phyloP scores from a whole-genome alignment of 2,113 vertebrate species.

The Urocitellus parryii region DNA sequence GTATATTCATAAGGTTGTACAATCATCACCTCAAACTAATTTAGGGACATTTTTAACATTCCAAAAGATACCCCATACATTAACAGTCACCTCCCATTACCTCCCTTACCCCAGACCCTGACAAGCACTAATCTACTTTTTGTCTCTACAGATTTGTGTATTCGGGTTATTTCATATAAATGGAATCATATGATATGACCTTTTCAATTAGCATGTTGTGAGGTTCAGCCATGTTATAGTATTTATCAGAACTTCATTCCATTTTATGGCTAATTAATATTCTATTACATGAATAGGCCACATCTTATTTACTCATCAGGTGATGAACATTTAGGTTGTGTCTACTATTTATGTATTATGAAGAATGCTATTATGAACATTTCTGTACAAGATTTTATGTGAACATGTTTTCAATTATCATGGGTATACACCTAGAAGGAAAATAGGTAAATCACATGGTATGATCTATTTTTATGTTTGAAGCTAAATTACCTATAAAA shows the following conservation, averaged over 20 bases:
- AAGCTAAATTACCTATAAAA: slow-evolving; percentile 29
- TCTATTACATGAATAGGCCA: neutral
- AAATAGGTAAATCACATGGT: neutral
- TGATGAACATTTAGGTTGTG: neutral
- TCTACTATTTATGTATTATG: neutral
- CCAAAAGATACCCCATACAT: neutral
- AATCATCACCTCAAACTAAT: neutral
- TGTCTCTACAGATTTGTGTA: too few relatives aligned
- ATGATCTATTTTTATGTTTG: neutral
- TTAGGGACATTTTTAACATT: neutral
- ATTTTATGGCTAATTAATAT: slow-evolving; percentile 11
- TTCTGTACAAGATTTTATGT: neutral
- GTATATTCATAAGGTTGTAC: neutral
- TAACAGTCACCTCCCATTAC: neutral
- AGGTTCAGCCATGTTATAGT: neutral
- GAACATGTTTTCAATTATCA: neutral
- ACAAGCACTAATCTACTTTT: neutral
- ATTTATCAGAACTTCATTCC: neutral
- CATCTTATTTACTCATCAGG: slow-evolving; percentile 1
- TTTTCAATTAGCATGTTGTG: too few relatives aligned
- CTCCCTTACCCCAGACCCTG: neutral
- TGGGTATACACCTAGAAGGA: neutral
- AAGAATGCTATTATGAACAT: neutral
- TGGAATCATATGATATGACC: too few relatives aligned
- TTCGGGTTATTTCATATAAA: too few relatives aligned